Base-by-base conservation (phyloP, 2,113 vertebrate species). In the Bostrychus sinensis region DNA sequence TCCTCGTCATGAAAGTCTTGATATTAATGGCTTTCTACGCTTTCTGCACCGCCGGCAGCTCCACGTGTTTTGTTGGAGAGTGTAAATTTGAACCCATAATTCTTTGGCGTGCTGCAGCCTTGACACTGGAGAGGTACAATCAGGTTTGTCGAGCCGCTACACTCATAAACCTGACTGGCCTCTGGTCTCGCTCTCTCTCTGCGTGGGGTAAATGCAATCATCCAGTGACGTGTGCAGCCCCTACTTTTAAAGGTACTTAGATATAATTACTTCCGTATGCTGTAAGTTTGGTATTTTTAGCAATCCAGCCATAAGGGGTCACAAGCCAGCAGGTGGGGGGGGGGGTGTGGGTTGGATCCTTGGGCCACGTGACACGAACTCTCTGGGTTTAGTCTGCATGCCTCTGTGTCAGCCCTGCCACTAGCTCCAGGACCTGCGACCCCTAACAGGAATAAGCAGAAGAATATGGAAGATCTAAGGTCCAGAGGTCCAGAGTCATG, bases 41-140 rank as follows among this genome's bases (percentile, higher is more conserved):
- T 2, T 45, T 13, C n/a, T 58, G 46, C 37, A 28, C 48, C 50
- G 42, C 20, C 43, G 17, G 53, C 63, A 38, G 48, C 63, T 64
- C 68, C 23, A 56, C 0, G 0, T 58, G 56, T 65, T 43, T 62
- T 68, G 64, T 62, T 37, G 50, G 45, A 50, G 41, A 56, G 56
- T 42, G 42, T 65, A 55, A 11, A 79, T 74, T 63, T 70, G 42
- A 70, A 73, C 68, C 78, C 71, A 64, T 76, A 65, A 73, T 78
- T 77, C 75, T 34, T 69, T 54, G 16, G 10, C 48, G 72, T 8
- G 2, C 39, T 63, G 69, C 1, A 37, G 61, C 37, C 60, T 73
- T 43, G 60, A 70, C 68, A 66, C 71, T 56, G 75, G 86, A 87
- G 81, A 80, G 76, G 62, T 50, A 57, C 72, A 83, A 85, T 87